These are phyloP conservation scores for Diorhabda carinulata DNA, from an alignment of 1,140 invertebrate species.

Conservation along the genomic window DNA sequence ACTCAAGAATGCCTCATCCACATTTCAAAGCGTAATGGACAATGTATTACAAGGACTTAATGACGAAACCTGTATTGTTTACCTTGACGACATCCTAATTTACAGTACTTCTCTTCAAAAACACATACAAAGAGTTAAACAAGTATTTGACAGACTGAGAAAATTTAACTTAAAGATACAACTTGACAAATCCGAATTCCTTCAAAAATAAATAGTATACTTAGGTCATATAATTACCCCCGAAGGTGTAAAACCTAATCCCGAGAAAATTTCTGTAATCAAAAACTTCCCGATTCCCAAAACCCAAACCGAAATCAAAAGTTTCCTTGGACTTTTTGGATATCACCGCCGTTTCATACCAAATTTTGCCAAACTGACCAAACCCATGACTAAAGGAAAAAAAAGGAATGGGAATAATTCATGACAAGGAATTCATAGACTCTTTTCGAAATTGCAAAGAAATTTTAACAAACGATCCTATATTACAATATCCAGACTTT, in stretches of 20 bases:
- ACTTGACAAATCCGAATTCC: slow-evolving; percentile 46
- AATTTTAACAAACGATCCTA: slow-evolving; percentile 24
- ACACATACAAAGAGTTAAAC: slow-evolving; percentile 27
- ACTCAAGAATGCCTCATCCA: not conserved
- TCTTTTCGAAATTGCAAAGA: slow-evolving; percentile 19
- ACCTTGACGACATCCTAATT: slow-evolving; percentile 40
- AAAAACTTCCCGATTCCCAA: no score
- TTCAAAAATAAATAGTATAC: slow-evolving; percentile 41
- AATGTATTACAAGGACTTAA: slow-evolving; percentile 40
- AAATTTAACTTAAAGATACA: slow-evolving; percentile 44
- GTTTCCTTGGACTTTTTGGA: no score
- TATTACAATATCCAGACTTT: slow-evolving; percentile 41
- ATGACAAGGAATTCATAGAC: slow-evolving; percentile 10
- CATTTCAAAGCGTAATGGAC: slow-evolving; percentile 40
- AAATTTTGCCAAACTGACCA: no score
- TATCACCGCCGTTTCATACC: no score
- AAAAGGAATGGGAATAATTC: slow-evolving; percentile 14
- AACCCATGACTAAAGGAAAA: slow-evolving; percentile 31
- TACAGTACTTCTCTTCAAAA: slow-evolving; percentile 22
- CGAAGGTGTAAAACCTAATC: slow-evolving; percentile 44
- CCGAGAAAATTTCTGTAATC: slow-evolving; percentile 35
- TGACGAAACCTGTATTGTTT: slow-evolving; percentile 35
- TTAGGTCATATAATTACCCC: slow-evolving; percentile 44
- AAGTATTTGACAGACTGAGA: slow-evolving; percentile 38
- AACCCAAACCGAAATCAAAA: no score